Percentiles rank a stretch among this genome's conserved stretches.
phyloP scores from a whole-genome alignment of 2,113 vertebrate genomes.

The Rattus rattus region DNA sequence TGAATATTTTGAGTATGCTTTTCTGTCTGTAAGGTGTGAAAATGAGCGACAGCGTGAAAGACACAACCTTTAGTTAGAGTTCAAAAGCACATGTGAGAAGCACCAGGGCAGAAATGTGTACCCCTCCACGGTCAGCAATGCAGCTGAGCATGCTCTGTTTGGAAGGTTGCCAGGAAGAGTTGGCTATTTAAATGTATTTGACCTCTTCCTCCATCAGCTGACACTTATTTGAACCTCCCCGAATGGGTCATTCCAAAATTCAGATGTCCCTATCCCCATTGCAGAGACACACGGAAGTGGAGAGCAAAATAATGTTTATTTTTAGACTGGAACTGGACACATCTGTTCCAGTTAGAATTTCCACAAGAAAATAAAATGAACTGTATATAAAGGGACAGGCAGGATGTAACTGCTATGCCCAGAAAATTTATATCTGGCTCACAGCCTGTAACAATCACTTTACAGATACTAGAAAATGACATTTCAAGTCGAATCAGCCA shows the following conservation, averaged over 20 bases:
- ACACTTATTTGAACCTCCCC: slow-evolving; percentile 12
- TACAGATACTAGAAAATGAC: slow-evolving; percentile 39
- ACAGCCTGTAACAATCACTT: slow-evolving; percentile 29
- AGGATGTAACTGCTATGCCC: slow-evolving; percentile 33
- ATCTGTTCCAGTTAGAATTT: slow-evolving; percentile 48
- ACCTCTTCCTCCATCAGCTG: slow-evolving; percentile 7
- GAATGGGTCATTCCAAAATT: slow-evolving; percentile 39
- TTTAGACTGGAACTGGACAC: slow-evolving; percentile 18
- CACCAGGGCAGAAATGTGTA: not conserved
- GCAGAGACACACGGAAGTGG: not conserved
- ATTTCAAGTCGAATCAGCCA: slow-evolving; percentile 56
- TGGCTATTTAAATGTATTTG: slow-evolving; percentile 11
- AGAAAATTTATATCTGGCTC: slow-evolving; percentile 60
- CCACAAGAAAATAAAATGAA: slow-evolving; percentile 58
- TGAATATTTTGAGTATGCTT: slow-evolving; percentile 53
- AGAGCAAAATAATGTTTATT: slow-evolving; percentile 55
- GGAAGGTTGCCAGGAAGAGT: not conserved
- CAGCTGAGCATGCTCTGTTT: not conserved
- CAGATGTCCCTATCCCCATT: not conserved
- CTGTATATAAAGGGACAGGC: slow-evolving; percentile 40
- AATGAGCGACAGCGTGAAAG: slow-evolving; percentile 23
- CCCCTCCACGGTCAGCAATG: not conserved
- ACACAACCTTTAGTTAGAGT: slow-evolving; percentile 11
- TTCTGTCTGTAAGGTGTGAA: slow-evolving; percentile 55
- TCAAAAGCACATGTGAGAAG: not conserved